phyloP scores from a whole-genome alignment of 2,113 vertebrate species.

The Zootoca vivipara region DNA sequence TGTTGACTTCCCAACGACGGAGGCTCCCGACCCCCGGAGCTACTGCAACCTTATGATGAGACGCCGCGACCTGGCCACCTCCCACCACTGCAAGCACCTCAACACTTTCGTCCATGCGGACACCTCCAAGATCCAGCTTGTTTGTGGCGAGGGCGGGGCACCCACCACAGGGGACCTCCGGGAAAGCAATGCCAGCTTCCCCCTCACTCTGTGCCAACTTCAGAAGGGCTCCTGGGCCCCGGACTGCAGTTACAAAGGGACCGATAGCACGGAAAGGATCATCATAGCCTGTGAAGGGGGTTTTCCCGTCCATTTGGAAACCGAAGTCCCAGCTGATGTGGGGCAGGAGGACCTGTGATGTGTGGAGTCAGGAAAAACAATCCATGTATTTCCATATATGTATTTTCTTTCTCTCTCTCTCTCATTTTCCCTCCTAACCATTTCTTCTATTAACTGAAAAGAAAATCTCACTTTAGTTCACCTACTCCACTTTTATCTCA shows the following conservation, averaged over 20 bases:
- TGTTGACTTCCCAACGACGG: neutral
- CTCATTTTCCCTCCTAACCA: neutral
- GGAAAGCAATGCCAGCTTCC: neutral
- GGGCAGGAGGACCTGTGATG: too few relatives aligned
- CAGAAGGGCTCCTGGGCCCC: conserved; percentile 6
- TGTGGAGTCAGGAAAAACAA: neutral
- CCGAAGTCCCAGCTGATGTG: neutral
- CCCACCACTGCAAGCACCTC: conserved; percentile 14
- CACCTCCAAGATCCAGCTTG: neutral
- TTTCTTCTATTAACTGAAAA: neutral
- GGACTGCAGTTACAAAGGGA: neutral
- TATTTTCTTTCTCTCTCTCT: neutral
- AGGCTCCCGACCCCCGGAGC: fast-evolving
- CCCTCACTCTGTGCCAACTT: neutral
- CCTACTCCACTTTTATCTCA: neutral
- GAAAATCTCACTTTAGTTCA: neutral
- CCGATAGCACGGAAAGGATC: neutral
- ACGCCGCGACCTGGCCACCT: neutral
- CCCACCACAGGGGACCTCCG: conserved; percentile 16
- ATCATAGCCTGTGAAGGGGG: conserved; percentile 6
- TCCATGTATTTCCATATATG: neutral
- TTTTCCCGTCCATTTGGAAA: neutral
- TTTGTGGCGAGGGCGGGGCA: neutral
- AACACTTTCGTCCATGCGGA: conserved; percentile 22
- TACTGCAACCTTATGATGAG: conserved; percentile 24